Conservation (phyloP, 2,797 vertebrate species). For the Bovichtus variegatus region DNA sequence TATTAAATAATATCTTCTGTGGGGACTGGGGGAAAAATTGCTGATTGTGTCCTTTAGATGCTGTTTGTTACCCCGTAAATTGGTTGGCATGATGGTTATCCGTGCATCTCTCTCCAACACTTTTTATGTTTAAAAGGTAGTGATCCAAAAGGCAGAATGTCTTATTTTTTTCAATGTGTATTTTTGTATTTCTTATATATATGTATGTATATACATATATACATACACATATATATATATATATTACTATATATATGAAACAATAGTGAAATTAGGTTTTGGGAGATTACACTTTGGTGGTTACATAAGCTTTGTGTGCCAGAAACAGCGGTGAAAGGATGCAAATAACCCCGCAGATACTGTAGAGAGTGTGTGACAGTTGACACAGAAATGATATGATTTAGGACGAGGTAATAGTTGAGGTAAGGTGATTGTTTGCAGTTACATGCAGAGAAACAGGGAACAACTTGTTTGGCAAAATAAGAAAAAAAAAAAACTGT, state of each 20-base stretch:
- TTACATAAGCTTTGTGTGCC: constrained; percentile 5
- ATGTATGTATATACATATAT: too few species aligned
- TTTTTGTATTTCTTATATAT: too few species aligned
- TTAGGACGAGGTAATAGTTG: background rate
- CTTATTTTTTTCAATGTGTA: too few species aligned
- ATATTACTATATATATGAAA: background rate
- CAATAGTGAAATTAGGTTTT: constrained; percentile 2
- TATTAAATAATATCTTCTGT: background rate
- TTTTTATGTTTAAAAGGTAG: background rate
- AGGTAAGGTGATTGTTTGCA: background rate
- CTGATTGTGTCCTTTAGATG: background rate
- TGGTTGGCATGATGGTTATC: background rate
- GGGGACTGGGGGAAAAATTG: background rate
- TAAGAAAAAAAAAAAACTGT: background rate
- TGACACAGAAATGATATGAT: constrained; percentile 3
- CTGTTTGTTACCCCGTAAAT: constrained; percentile 3
- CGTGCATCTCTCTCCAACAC: background rate
- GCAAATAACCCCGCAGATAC: too few species aligned
- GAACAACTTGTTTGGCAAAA: background rate
- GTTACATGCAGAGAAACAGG: constrained; percentile 2
- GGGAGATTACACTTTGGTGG: constrained; percentile 5
- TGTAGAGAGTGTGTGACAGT: background rate
- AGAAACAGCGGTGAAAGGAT: too few species aligned
- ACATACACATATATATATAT: too few species aligned
- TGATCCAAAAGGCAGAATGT: background rate